Evolutionary conservation across 2,113 vertebrate species (phyloP), one percentile per base, ranked within the genome.

Genomic region (Murina feae): DNA sequence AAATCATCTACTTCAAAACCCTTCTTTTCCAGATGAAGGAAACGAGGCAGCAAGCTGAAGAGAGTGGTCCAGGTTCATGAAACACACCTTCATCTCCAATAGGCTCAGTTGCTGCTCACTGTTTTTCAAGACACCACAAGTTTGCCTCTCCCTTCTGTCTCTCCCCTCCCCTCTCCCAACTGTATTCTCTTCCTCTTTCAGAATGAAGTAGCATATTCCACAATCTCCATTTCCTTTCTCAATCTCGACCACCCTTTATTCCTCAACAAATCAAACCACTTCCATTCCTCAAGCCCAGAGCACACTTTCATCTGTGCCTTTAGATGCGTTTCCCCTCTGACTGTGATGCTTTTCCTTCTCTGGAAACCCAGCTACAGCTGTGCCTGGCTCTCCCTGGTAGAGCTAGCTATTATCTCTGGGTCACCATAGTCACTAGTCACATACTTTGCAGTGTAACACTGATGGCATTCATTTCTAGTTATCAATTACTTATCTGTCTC

Each of bases 361-460:
- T 37, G 16, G 63, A 13, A 68, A 23, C 25, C 53, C 12, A 28
- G 14, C 55, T 58, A 4, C 68, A 47, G 39, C 28, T 2, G 21
- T 5, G 0, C 25, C 49, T 58, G 49, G 21, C 21, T 37, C 65
- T 47, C 16, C 10, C n/a, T 4, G 12, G 8, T 25, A 37, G 11
- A 10, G 10, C n/a, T 20, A n/a, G 23, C 44, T 17, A 6, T 72
- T 39, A 35, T n/a, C 55, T 60, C 74, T 37, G 13, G 37, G 32
- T 66, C 35, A 53, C 2, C 25, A 9, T 0, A 10, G 37, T 51
- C 65, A 11, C 49, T 23, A 10, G 5, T 49, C 1, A 1, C 13
- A 7, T 5, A 5, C 0, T 0, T 6, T 11, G 42, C 30, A 23
- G 35, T 5, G 12, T 3, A n/a, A 4, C 39, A 20, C 17, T 35